Base-by-base conservation (phyloP, 2,888 invertebrate genomes). In the Tribolium freemani region DNA sequence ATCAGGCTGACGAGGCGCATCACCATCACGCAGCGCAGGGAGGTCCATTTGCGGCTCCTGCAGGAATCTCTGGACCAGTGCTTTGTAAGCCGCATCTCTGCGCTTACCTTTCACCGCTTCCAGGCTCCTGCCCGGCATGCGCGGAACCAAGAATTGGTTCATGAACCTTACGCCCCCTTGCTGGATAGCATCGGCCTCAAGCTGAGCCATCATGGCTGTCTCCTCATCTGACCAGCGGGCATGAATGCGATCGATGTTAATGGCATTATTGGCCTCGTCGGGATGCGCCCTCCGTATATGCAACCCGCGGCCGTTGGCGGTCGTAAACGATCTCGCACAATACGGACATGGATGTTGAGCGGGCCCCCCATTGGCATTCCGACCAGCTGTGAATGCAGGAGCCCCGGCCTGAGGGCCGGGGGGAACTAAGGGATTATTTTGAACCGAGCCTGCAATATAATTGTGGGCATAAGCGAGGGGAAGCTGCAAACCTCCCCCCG, bases 71-170 rank as follows among this genome's bases (percentile, higher is more conserved):
- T 10, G 54, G 21, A 30, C n/a, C 30, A 26, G 21, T 9, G 26
- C 30, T 21, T 21, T 16, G 54, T 54, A 30, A 30, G 16, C 11
- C 26, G 54, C 10, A 26, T 10, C n/a, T 6, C 30, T 26, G n/a
- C 54, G 26, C 54, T 21, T 54, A 54, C 54, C 31, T 26, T 54
- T 54, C 10, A 54, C n/a, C 21, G 54, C 26, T 5, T 54, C n/a
- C 30, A 54, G 54, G 0, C 31, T 30, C 26, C 54, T 1, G 1
- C 54, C 10, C 3, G 30, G 54, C 30, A 54, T 26, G 10, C 26
- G 54, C 11, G 21, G 26, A 21, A 54, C 26, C 30, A 54, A 5
- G n/a, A 26, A 26, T 11, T 54, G 54, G 30, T 54, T 54, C 54
- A 54, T 26, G 5, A 54, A 26, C 30, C 30, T 4, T 9, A 11